phyloP scores from a whole-genome alignment of 1,140 invertebrate species.

The Halotydeus destructor region DNA sequence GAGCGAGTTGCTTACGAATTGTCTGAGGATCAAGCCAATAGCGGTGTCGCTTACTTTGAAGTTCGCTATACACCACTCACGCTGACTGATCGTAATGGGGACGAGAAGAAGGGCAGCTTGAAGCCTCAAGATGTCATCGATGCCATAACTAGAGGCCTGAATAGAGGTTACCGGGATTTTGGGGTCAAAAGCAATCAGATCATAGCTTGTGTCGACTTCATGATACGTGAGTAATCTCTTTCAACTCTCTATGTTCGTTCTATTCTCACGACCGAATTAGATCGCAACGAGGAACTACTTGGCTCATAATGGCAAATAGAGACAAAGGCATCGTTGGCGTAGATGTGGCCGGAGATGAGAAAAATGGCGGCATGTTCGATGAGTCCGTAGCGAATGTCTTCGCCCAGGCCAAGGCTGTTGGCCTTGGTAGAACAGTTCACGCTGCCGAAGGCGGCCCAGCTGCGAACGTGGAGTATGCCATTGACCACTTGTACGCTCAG shows the following conservation, averaged over 20 bases:
- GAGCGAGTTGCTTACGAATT: constrained; percentile 37
- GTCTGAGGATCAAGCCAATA: constrained; percentile 31
- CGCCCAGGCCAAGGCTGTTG: constrained; percentile 22
- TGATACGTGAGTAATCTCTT: too few species aligned
- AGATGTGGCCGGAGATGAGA: constrained; percentile 35
- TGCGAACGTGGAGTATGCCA: constrained; percentile 26
- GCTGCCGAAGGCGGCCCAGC: constrained; percentile 34
- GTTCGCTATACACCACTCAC: constrained; percentile 34
- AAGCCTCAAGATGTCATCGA: constrained; percentile 26
- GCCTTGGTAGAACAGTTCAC: constrained; percentile 34
- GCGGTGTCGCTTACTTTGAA: constrained; percentile 35
- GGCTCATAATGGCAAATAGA: constrained; percentile 28
- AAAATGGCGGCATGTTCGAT: constrained; percentile 14
- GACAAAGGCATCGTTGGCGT: constrained; percentile 35
- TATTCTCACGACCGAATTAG: constrained; percentile 21
- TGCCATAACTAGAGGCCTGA: constrained; percentile 28
- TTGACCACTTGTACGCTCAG: constrained; percentile 31
- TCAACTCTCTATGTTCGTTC: constrained; percentile 20
- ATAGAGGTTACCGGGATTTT: constrained; percentile 29
- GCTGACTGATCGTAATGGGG: constrained; percentile 10
- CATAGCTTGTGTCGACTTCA: too few species aligned
- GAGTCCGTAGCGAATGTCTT: not conserved
- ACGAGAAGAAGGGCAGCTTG: constrained; percentile 17
- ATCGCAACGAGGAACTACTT: constrained; percentile 30
- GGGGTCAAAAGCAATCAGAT: constrained; percentile 30